Percentiles rank a stretch among this genome's conserved stretches.
Evolutionary conservation across 1,140 invertebrate genomes (phyloP).

Genomic region (Diachasmimorpha longicaudata): DNA sequence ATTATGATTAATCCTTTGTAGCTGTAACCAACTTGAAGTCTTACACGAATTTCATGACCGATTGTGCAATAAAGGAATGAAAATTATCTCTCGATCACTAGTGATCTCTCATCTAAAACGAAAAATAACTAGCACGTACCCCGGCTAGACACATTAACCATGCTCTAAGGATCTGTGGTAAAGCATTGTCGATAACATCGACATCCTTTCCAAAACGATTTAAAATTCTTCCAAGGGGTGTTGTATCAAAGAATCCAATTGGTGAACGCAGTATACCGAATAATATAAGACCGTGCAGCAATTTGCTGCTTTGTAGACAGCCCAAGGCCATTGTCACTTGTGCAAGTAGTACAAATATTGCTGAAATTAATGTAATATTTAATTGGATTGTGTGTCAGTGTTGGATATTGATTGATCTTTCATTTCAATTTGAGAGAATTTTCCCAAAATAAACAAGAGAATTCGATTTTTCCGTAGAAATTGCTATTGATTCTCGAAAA

Average conservation of each 20-base stretch:
- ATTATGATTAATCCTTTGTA: too few species aligned
- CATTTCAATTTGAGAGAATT: too few species aligned
- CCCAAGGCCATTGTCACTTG: constrained; percentile 53
- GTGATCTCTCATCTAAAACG: constrained; percentile 26
- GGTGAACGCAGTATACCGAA: constrained; percentile 46
- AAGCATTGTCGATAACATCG: constrained; percentile 61
- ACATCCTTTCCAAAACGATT: constrained; percentile 69
- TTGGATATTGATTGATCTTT: too few species aligned
- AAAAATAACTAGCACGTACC: constrained; percentile 66
- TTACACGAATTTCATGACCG: too few species aligned
- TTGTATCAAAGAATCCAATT: constrained; percentile 69
- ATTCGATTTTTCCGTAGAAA: too few species aligned
- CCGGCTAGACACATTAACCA: constrained; percentile 67
- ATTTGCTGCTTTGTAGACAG: constrained; percentile 53
- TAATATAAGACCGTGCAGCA: constrained; percentile 53
- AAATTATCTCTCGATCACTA: neutral
- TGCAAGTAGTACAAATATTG: constrained; percentile 51
- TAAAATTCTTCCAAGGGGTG: constrained; percentile 67
- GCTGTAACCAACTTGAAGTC: too few species aligned
- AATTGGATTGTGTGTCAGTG: neutral
- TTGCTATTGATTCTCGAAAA: too few species aligned
- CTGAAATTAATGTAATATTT: constrained; percentile 44
- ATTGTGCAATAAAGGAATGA: too few species aligned
- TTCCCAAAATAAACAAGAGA: too few species aligned
- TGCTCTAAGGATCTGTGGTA: constrained; percentile 60